A percentile compares a stretch with the other conserved stretches of the same genome.
phyloP scores from a whole-genome alignment of 2,888 invertebrate species.

The Lycia hirtaria region DNA sequence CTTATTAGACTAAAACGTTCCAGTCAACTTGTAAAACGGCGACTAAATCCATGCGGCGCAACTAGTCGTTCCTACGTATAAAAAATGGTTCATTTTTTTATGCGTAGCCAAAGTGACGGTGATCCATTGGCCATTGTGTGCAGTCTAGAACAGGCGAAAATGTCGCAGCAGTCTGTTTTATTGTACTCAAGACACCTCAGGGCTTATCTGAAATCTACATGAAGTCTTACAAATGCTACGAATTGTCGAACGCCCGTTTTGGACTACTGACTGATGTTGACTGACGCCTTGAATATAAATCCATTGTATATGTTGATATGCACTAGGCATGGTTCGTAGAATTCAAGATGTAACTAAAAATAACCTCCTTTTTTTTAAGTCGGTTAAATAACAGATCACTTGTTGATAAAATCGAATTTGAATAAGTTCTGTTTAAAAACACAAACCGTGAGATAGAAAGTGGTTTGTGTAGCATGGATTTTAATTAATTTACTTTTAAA shows the following conservation, averaged over 20 bases:
- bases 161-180: constrained; percentile 46
- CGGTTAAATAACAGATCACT: no score
- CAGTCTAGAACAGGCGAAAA: constrained; percentile 52
- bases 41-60: not conserved
- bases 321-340: no score
- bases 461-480: no score
- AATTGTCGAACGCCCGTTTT: constrained; percentile 15
- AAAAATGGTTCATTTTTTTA: constrained; percentile 42
- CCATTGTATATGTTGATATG: not conserved
- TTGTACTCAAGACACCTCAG: constrained; percentile 42
- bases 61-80: constrained; percentile 7
- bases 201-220: constrained; percentile 18
- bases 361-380: no score
- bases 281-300: constrained; percentile 19
- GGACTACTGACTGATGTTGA: constrained; percentile 14
- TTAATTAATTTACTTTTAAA: no score
- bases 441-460: no score
- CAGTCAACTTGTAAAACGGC: not conserved
- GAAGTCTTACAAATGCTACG: constrained; percentile 19
- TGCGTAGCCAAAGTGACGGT: constrained; percentile 47
- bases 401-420: no score
- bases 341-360: not conserved
- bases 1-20: no score
- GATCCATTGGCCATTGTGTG: constrained; percentile 59
- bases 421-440: no score